phyloP scores from a whole-genome alignment of 1,140 invertebrate genomes.

The Drosophila bocki region DNA sequence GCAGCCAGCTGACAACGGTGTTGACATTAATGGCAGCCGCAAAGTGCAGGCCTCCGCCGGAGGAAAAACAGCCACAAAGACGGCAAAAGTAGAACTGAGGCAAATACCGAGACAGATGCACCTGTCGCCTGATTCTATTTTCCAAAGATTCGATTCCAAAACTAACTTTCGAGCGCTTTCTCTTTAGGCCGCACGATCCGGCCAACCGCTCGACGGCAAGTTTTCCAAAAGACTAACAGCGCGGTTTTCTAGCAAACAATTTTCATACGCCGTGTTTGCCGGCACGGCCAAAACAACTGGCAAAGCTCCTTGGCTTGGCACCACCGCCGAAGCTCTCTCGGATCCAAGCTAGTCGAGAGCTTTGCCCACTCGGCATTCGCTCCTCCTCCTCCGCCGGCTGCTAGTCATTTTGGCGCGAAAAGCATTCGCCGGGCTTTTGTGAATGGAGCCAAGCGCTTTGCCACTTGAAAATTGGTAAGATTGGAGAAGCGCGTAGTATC shows the following conservation, averaged over 20 bases:
- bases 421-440: constrained; percentile 58
- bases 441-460: constrained; percentile 62
- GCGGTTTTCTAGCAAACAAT: constrained; percentile 73
- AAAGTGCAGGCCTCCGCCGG: constrained; percentile 60
- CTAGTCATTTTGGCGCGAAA: constrained; percentile 51
- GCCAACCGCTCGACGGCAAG: constrained; percentile 75
- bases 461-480: constrained; percentile 12
- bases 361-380: constrained; percentile 42
- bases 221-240: constrained; percentile 80
- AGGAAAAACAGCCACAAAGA: constrained; percentile 33
- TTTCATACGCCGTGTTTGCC: constrained; percentile 74
- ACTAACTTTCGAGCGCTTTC: constrained; percentile 1
- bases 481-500: constrained; percentile 26
- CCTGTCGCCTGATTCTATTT: constrained; percentile 29
- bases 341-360: constrained; percentile 37
- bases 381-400: not conserved
- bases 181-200: constrained; percentile 45
- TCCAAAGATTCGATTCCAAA: constrained; percentile 23
- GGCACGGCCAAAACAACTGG: constrained; percentile 49
- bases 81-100: constrained; percentile 16
- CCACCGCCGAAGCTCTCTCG: constrained; percentile 41
- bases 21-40: constrained; percentile 73
- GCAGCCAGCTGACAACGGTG: constrained; percentile 47
- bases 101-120: constrained; percentile 18
- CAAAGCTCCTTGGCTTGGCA: constrained; percentile 24